Base-by-base conservation (phyloP, 2,888 invertebrate genomes). In the Eulithis testata region DNA sequence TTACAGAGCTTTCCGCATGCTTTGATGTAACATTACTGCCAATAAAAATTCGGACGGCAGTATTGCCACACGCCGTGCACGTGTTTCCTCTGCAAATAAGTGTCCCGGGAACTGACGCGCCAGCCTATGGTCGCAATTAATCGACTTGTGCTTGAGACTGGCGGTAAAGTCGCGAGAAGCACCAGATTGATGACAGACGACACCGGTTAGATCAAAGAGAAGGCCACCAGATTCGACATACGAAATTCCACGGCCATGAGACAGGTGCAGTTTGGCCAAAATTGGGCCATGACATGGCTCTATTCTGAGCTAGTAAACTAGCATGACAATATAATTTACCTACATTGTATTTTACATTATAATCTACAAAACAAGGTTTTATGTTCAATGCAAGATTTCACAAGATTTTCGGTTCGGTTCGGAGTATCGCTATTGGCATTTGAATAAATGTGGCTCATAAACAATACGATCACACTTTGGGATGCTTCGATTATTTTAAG, bases 201-300 rank as follows among this genome's bases (percentile, higher is more conserved):
- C 83, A 84, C 73, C 76, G 78, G 73, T 74, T 80, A 84, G 83
- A 86, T 90, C 88, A 86, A 89, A 89, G 83, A 73, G 77, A 82
- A 86, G 83, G 83, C 78, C 79, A 76, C 74, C 76, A 79, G 79
- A 77, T 79, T 79, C 78, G 79, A 76, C 78, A 80, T 78, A 82
- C 72, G 76, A 76, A 77, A 76, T 76, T 78, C 80, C 79, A 77
- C 79, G 85, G 80, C 80, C 86, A 69, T 79, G 68, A 65, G 64
- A 67, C 63, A 57, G 74, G 77, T 8, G 40, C 75, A 77, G 78
- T 81, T 85, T 86, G 84, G 84, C 76, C 82, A 75, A 80, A 75
- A 77, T 82, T 86, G 77, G 90, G 90, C 82, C 90, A 85, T 81
- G 82, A 21, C 31, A 31, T 31, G 31, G 82, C 84, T 79, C 81